Evolutionary conservation across 1,140 invertebrate species (phyloP).

Genomic region (Daktulosphaira vitifoliae): DNA sequence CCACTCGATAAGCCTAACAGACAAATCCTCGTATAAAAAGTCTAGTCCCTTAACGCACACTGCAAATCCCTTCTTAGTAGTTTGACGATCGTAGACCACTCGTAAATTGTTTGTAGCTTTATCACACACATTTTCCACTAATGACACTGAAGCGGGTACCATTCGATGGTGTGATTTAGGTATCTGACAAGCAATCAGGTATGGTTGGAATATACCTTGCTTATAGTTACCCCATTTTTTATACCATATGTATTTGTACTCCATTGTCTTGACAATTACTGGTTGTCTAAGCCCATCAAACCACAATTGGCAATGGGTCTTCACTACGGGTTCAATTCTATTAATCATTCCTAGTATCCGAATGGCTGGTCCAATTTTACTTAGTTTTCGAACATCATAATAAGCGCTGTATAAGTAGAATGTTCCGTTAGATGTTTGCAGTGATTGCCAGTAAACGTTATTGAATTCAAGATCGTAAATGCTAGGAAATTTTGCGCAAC

Average conservation of each 20-base stretch:
- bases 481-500: conserved; percentile 70
- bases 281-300: conserved; percentile 73
- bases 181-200: conserved; percentile 78
- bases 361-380: conserved; percentile 67
- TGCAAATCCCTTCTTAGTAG: conserved; percentile 70
- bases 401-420: conserved; percentile 82
- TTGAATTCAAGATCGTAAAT: conserved; percentile 84
- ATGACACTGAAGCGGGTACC: conserved; percentile 73
- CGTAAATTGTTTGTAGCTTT: conserved; percentile 76
- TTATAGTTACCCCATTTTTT: conserved; percentile 91
- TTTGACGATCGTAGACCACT: conserved; percentile 65
- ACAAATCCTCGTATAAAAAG: conserved; percentile 83
- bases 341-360: conserved; percentile 85
- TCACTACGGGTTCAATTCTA: conserved; percentile 70
- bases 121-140: conserved; percentile 77
- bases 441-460: conserved; percentile 82
- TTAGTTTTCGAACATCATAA: conserved; percentile 68
- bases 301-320: conserved; percentile 82
- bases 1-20: conserved; percentile 87
- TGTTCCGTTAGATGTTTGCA: conserved; percentile 69
- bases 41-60: conserved; percentile 92
- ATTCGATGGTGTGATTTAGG: conserved; percentile 61
- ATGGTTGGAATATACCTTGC: conserved; percentile 83
- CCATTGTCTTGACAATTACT: conserved; percentile 66
- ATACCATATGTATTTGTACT: conserved; percentile 92